A percentile compares a stretch with the other conserved stretches of the same genome.
Conservation (phyloP, 2,113 vertebrate species). For the Lathamus discolor region DNA sequence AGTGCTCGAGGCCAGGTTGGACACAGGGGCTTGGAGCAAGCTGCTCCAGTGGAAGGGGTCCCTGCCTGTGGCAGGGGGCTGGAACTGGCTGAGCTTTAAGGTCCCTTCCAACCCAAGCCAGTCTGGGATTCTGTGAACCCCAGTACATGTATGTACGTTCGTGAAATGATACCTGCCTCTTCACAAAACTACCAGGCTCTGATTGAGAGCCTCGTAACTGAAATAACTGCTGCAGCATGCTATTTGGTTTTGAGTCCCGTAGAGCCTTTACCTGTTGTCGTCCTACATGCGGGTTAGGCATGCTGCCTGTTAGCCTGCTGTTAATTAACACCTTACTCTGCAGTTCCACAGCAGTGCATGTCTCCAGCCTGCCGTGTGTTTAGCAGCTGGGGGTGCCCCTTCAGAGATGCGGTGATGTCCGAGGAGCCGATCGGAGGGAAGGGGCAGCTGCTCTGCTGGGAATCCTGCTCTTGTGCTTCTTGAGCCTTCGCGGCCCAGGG, state of each 20-base stretch:
- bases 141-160: not conserved
- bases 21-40: not conserved
- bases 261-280: not conserved
- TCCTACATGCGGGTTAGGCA: not conserved
- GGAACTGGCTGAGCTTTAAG: not conserved
- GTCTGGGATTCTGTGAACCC: not conserved
- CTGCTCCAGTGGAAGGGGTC: not conserved
- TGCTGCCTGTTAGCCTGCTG: not conserved
- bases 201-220: not conserved
- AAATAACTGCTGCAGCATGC: not conserved
- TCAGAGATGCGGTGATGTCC: rapidly evolving
- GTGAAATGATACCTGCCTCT: not conserved
- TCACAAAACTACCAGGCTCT: not conserved
- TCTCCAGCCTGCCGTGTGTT: rapidly evolving
- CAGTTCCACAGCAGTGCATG: rapidly evolving
- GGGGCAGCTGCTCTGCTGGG: not conserved
- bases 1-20: not conserved
- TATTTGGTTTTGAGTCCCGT: not conserved
- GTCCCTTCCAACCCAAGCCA: not conserved
- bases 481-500: not conserved
- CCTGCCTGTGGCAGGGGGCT: not conserved
- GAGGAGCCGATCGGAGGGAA: not conserved
- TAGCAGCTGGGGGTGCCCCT: not conserved
- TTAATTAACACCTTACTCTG: not conserved
- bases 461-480: not conserved